Evolutionary conservation across 2,888 invertebrate genomes (phyloP), one percentile per base, ranked within the genome.

Genomic region (Belgica antarctica): DNA sequence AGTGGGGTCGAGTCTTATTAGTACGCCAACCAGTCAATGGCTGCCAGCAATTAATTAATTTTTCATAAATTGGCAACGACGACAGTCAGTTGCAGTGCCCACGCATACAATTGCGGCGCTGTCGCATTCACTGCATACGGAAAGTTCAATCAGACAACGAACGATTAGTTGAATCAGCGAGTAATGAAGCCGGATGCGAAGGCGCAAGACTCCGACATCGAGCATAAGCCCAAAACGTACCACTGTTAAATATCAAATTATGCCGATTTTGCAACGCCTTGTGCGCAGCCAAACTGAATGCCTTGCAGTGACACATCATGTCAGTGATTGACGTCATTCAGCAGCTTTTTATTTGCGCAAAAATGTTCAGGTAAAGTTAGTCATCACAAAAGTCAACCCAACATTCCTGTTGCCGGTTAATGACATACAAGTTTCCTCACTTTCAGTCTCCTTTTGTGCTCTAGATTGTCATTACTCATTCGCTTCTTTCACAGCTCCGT

Each of bases 91-190:
- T 41, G 41, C 41, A 41, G 17, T 52, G 52, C 52, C 52, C 22
- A 52, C 52, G 52, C 22, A 19, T 15, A 12, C 57, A 57, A 57
- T 57, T 22, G 57, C 22, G 2, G 36, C 36, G 57, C 19, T 22
- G 24, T 8, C 57, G 19, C 41, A n/a, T 41, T 41, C n/a, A 41
- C n/a, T 41, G 41, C 31, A 25, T 19, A 17, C 31, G 62, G 62
- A 62, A 62, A 62, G 62, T 62, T 62, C 62, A 62, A 28, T 61
- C 61, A 34, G 63, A 63, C 63, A 36, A 36, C 41, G 62, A 31
- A 62, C 62, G 63, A 63, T 41, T 34, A 41, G n/a, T 41, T 41
- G n/a, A n/a, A n/a, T n/a, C n/a, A n/a, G n/a, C n/a, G n/a, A n/a
- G n/a, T n/a, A n/a, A n/a, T 41, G 8, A 63, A 63, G 41, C 63